A percentile compares a stretch with the other conserved stretches of the same genome.
Evolutionary conservation across 2,797 vertebrate species (phyloP).

Genomic region (Macroramphosus scolopax): DNA sequence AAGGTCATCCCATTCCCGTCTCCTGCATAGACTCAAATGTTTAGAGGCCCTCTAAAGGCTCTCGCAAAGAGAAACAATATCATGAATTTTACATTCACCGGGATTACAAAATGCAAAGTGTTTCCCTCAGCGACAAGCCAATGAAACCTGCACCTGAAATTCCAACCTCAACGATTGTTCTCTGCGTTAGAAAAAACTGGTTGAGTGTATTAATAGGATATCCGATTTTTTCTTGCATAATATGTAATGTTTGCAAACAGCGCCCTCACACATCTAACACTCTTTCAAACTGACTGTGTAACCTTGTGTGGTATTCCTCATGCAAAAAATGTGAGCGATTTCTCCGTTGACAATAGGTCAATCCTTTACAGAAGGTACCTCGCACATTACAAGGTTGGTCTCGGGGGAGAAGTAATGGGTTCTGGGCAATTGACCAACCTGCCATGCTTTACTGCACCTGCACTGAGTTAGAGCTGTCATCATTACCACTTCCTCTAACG

Average conservation of each 20-base stretch:
- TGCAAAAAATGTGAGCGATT: slow-evolving; percentile 72
- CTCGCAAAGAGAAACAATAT: slow-evolving; percentile 42
- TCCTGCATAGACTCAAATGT: slow-evolving; percentile 39
- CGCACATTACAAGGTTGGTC: slow-evolving; percentile 81
- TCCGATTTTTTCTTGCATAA: slow-evolving; percentile 4
- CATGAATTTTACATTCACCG: slow-evolving; percentile 45
- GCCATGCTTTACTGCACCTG: slow-evolving; percentile 82
- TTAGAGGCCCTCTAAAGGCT: slow-evolving; percentile 39
- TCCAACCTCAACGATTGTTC: no score
- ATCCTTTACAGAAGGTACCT: slow-evolving; percentile 77
- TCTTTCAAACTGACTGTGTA: slow-evolving; percentile 51
- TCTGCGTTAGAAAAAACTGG: slow-evolving; percentile 12
- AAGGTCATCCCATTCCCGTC: slow-evolving; percentile 74
- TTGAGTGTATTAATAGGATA: slow-evolving; percentile 9
- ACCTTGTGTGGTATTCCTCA: slow-evolving; percentile 70
- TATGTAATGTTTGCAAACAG: slow-evolving; percentile 30
- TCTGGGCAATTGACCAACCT: slow-evolving; percentile 82
- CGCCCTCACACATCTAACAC: slow-evolving; percentile 22
- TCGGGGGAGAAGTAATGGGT: slow-evolving; percentile 81
- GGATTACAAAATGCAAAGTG: slow-evolving; percentile 37
- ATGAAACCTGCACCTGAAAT: no score
- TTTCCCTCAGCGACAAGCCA: slow-evolving; percentile 21
- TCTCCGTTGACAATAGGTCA: slow-evolving; percentile 81
- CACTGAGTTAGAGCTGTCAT: slow-evolving; percentile 82
- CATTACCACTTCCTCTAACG: slow-evolving; percentile 80